Evolutionary conservation across 2,797 vertebrate genomes (phyloP), one percentile per base, ranked within the genome.

Genomic region (Danio albolineatus): DNA sequence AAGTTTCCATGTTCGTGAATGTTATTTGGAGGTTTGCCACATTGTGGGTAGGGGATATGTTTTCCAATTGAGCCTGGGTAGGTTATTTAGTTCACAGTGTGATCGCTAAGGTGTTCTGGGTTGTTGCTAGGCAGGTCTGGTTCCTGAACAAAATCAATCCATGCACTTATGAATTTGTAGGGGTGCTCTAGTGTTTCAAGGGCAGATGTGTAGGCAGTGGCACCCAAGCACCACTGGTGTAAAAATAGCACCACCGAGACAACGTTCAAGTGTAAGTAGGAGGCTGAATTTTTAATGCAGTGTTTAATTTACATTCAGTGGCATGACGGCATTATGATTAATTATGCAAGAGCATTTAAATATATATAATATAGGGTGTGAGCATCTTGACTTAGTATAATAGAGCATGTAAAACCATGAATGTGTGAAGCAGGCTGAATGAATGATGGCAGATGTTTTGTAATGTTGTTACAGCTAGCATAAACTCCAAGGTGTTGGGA

Each of bases 291-390:
- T 10, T 13, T 54, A 39, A 69, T 16, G 66, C 16, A 12, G 2
- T 69, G 8, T 49, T 49, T 38, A 6, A 49, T 69, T 67, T 38
- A 38, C 28, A 41, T 51, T 54, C 14, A 54, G 16, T 54, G 36
- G 53, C 6, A 39, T 53, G 16, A 70, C 53, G 28, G 1, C 28
- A 13, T 54, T 51, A 28, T 10, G 48, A 16, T 38, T 54, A 41
- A 70, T 70, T 53, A 70, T 70, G 28, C 16, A 70, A 39, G 16
- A 70, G 9, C 36, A 70, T 70, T 39, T 70, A 7, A 39, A 70
- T 13, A 6, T 38, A 6, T 38, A 51, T 51, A 16, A 38, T n/a
- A 49, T 7, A 46, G 1, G 46, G 46, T 10, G 46, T 16, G 2
- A 16, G n/a, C 16, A 38, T 17, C 1, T 39, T 49, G 14, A 49